Evolutionary conservation across 1,140 invertebrate genomes (phyloP).

Genomic region (Aphaenogaster ashmeadi): DNA sequence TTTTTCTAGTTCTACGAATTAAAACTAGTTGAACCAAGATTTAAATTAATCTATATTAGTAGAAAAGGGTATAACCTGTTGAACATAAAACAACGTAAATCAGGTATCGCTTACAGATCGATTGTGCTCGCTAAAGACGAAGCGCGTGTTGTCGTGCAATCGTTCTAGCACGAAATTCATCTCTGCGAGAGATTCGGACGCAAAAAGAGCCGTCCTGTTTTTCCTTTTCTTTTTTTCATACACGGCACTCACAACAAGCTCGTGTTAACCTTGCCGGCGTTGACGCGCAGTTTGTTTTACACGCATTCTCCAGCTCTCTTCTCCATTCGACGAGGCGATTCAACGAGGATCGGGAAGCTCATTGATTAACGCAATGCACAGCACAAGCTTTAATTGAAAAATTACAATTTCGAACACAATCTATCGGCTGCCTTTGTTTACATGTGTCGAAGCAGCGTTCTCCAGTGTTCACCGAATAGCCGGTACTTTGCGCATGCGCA

Average conservation of each 20-base stretch:
- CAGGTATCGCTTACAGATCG: neutral
- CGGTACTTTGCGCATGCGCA: too few species aligned
- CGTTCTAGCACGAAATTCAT: slow-evolving; percentile 13
- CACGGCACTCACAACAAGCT: neutral
- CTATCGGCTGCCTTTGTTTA: neutral
- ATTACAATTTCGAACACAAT: neutral
- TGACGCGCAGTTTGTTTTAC: neutral
- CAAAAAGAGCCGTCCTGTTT: neutral
- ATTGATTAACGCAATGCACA: neutral
- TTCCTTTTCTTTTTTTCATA: neutral
- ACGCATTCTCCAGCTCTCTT: neutral
- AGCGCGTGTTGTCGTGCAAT: neutral
- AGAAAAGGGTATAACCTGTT: too few species aligned
- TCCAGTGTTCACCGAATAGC: too few species aligned
- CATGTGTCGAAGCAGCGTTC: too few species aligned
- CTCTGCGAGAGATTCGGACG: neutral
- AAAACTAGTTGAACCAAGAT: too few species aligned
- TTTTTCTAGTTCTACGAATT: too few species aligned
- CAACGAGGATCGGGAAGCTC: neutral
- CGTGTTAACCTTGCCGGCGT: neutral
- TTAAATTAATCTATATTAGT: too few species aligned
- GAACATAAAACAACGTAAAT: neutral
- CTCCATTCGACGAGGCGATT: neutral
- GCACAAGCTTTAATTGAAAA: neutral
- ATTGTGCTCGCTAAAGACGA: neutral